These are phyloP conservation scores for Bursaphelenchus mucronatus DNA, from an alignment of 1,140 invertebrate genomes.

Conservation along the genomic window DNA sequence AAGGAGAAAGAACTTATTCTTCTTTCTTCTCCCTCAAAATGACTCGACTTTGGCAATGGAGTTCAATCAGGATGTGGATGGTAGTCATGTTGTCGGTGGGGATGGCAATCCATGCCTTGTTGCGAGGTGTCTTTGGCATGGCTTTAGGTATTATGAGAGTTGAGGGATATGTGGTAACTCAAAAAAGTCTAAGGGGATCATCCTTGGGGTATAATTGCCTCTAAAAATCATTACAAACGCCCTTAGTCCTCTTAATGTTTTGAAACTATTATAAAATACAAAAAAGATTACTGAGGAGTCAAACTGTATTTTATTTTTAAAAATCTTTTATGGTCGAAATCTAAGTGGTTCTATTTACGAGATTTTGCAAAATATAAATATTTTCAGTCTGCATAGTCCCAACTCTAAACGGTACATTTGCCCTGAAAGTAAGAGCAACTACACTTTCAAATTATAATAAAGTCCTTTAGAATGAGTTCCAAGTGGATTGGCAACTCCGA, in stretches of 20 bases:
- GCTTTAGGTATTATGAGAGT: constrained; percentile 6
- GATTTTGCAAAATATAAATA: too few relatives aligned
- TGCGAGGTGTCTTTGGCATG: constrained; percentile 16
- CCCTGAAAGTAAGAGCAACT: not conserved
- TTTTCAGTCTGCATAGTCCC: too few relatives aligned
- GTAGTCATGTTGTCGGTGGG: not conserved
- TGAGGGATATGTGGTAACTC: not conserved
- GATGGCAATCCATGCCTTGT: constrained; percentile 16
- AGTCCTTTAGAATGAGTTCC: constrained; percentile 7
- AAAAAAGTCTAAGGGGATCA: too few relatives aligned
- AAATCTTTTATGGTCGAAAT: too few relatives aligned
- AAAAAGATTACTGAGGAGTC: not conserved
- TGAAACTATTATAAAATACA: not conserved
- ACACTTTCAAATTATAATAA: not conserved
- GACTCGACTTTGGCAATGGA: constrained; percentile 1
- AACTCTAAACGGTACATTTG: too few relatives aligned
- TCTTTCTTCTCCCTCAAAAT: not conserved
- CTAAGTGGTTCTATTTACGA: too few relatives aligned
- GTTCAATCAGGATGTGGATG: constrained; percentile 5
- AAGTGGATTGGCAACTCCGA: constrained; percentile 22
- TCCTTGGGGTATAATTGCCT: too few relatives aligned
- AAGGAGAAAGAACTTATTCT: constrained; percentile 7
- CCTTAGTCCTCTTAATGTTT: not conserved
- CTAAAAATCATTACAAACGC: too few relatives aligned
- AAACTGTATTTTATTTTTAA: too few relatives aligned